These are phyloP conservation scores for Drosophila buzzatii DNA, from an alignment of 2,888 invertebrate genomes.

Conservation along the genomic window DNA sequence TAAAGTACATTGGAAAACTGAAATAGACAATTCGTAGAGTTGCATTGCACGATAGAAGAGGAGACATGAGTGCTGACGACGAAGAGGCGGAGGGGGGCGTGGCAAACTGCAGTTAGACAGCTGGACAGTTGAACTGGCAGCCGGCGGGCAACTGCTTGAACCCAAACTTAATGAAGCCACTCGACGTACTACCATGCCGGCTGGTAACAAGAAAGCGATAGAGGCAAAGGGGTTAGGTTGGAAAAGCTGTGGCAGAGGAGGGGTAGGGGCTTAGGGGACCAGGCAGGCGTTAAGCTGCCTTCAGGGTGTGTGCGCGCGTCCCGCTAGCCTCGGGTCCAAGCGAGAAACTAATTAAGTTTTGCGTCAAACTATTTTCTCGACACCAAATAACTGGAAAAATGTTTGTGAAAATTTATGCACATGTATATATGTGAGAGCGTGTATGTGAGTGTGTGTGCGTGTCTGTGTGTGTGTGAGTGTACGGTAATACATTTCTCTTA, in stretches of 20 bases:
- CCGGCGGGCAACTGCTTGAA: slow-evolving; percentile 73
- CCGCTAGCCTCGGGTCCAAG: slow-evolving; percentile 11
- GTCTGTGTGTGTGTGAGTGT: slow-evolving; percentile 18
- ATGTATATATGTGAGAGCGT: slow-evolving; percentile 1
- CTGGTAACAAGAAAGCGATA: slow-evolving; percentile 12
- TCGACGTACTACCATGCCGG: slow-evolving; percentile 33
- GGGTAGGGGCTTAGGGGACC: not conserved
- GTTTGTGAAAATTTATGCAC: slow-evolving; percentile 63
- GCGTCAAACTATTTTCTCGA: slow-evolving; percentile 68
- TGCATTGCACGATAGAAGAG: not conserved
- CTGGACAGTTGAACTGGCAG: slow-evolving; percentile 72
- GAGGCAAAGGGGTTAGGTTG: not conserved
- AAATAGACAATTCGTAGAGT: slow-evolving; percentile 72
- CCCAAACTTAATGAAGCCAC: slow-evolving; percentile 76
- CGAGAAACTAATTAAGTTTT: slow-evolving; percentile 77
- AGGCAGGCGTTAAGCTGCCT: slow-evolving; percentile 38
- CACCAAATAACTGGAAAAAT: slow-evolving; percentile 55
- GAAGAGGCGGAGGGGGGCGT: not conserved
- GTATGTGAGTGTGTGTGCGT: slow-evolving; percentile 6
- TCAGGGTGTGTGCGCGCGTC: slow-evolving; percentile 15
- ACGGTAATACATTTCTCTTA: slow-evolving; percentile 44
- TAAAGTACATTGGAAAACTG: slow-evolving; percentile 79
- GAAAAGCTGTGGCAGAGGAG: not conserved
- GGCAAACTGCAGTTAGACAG: slow-evolving; percentile 36
- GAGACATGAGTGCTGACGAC: not conserved